Evolutionary conservation across 2,888 invertebrate species (phyloP).

Genomic region (Strigamia crassipes): DNA sequence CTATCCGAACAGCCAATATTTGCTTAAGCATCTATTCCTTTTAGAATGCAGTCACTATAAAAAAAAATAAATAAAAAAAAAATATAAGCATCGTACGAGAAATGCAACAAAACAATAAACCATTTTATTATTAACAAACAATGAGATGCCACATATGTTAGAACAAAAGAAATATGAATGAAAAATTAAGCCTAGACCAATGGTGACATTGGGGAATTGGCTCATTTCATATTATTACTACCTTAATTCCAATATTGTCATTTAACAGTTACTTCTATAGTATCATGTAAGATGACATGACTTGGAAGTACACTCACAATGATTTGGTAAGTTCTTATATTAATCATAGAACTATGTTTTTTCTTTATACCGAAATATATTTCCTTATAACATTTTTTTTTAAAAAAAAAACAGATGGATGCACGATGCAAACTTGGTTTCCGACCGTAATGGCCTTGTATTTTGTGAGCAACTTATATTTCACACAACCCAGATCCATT

Average conservation of each 20-base stretch:
- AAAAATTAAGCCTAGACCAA: slow-evolving; percentile 15
- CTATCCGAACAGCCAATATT: neutral
- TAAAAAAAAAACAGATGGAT: neutral
- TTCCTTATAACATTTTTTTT: neutral
- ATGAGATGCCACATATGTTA: neutral
- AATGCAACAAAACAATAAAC: neutral
- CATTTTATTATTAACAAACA: neutral
- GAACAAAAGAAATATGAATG: neutral
- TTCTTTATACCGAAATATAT: neutral
- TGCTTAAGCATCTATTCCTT: neutral
- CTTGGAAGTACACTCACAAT: slow-evolving; percentile 24
- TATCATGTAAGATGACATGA: slow-evolving; percentile 16
- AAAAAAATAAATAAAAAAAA: neutral
- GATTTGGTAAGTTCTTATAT: neutral
- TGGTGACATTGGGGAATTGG: slow-evolving; percentile 5
- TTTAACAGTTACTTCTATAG: neutral
- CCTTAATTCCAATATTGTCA: neutral
- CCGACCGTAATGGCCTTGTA: slow-evolving; percentile 26
- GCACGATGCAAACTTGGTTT: slow-evolving; percentile 32
- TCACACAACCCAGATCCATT: slow-evolving; percentile 20
- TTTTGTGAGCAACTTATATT: slow-evolving; percentile 7
- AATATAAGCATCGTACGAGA: neutral
- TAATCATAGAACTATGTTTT: neutral
- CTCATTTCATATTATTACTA: neutral
- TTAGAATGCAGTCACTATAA: neutral